Percentiles rank a stretch among this genome's conserved stretches.
phyloP scores from a whole-genome alignment of 2,888 invertebrate species.

The Bruchidius siliquastri region DNA sequence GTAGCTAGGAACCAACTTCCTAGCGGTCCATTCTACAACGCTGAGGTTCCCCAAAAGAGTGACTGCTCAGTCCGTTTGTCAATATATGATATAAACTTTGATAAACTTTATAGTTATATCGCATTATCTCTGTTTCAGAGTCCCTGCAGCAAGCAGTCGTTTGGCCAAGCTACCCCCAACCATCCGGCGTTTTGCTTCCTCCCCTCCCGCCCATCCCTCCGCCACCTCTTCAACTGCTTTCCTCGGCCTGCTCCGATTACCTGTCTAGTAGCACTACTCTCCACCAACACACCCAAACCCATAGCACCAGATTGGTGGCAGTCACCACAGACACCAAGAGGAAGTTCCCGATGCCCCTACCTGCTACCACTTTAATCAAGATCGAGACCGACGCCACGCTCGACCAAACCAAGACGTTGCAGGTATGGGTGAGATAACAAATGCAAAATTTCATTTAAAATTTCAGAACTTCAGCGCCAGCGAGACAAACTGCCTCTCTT shows the following conservation, averaged over 20 bases:
- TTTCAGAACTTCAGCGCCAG: too few relatives aligned
- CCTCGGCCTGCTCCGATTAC: slow-evolving; percentile 51
- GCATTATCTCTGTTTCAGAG: slow-evolving; percentile 48
- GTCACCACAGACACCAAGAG: slow-evolving; percentile 55
- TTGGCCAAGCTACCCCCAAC: slow-evolving; percentile 65
- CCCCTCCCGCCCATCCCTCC: slow-evolving; percentile 55
- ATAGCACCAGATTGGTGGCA: slow-evolving; percentile 63
- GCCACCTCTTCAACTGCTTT: slow-evolving; percentile 62
- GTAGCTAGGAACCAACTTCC: too few relatives aligned
- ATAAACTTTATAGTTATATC: too few relatives aligned
- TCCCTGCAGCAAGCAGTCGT: slow-evolving; percentile 70
- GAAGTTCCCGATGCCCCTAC: slow-evolving; percentile 47
- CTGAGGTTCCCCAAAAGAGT: too few relatives aligned
- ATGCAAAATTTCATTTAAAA: slow-evolving; percentile 7
- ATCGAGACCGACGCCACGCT: slow-evolving; percentile 60
- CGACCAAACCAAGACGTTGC: slow-evolving; percentile 47
- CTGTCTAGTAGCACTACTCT: slow-evolving; percentile 59
- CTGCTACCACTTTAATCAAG: slow-evolving; percentile 59
- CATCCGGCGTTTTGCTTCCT: slow-evolving; percentile 45
- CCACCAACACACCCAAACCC: slow-evolving; percentile 63
- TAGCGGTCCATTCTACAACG: too few relatives aligned
- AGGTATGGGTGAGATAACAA: slow-evolving; percentile 15
- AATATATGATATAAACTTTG: too few relatives aligned
- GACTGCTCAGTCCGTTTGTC: too few relatives aligned
- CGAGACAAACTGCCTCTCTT: too few relatives aligned